These are phyloP conservation scores for Aplodontia rufa DNA, from an alignment of 2,113 vertebrate species.

Conservation along the genomic window DNA sequence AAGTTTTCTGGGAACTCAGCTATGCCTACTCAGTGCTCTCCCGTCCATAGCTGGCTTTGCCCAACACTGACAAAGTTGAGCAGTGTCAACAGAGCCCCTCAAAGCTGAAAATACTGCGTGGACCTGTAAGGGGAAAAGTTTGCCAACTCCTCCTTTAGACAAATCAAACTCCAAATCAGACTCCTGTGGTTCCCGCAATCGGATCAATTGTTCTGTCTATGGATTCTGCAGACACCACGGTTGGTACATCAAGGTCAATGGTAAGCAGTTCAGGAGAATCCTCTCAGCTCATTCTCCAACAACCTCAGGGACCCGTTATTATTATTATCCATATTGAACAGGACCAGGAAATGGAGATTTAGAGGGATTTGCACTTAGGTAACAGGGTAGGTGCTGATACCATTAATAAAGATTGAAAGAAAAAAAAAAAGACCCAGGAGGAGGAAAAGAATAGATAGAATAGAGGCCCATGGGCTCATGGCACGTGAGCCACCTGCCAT, in stretches of 20 bases:
- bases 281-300: neutral
- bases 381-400: neutral
- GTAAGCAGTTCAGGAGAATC: neutral
- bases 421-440: neutral
- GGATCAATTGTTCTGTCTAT: neutral
- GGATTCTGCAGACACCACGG: neutral
- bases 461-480: accelerated
- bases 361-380: neutral
- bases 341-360: neutral
- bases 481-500: neutral
- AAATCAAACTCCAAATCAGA: neutral
- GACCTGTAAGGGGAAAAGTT: neutral
- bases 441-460: neutral
- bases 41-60: neutral
- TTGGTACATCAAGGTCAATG: neutral
- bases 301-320: neutral
- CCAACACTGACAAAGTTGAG: neutral
- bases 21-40: neutral
- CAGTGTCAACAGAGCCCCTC: neutral
- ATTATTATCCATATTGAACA: neutral
- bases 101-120: neutral
- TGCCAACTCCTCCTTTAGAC: neutral
- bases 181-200: neutral
- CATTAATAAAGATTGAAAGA: neutral
- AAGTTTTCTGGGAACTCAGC: neutral